Evolutionary conservation across 2,888 invertebrate species (phyloP).

Genomic region (Stomorhina lunata): DNA sequence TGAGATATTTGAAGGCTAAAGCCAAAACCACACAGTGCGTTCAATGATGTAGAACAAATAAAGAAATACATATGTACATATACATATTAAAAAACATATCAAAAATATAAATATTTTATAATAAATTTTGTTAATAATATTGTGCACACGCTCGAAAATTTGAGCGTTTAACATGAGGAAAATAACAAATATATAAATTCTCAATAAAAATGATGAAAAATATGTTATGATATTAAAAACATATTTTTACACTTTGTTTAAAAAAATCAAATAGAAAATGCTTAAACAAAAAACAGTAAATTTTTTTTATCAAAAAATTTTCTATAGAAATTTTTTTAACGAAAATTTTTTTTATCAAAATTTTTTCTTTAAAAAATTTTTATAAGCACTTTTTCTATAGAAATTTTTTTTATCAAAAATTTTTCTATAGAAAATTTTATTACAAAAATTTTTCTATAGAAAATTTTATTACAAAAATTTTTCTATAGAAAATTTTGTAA

Average conservation of each 20-base stretch:
- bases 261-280: not conserved
- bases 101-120: conserved; percentile 11
- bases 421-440: too few species aligned
- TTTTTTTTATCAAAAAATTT: too few species aligned
- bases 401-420: too few species aligned
- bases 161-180: not conserved
- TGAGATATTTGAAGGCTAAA: conserved; percentile 24
- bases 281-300: too few species aligned
- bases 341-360: too few species aligned
- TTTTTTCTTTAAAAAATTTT: too few species aligned
- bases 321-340: too few species aligned
- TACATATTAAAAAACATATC: not conserved
- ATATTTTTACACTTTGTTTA: not conserved
- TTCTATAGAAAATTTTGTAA: too few species aligned
- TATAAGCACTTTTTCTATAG: too few species aligned
- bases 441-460: too few species aligned
- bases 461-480: too few species aligned
- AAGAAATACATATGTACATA: not conserved
- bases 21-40: conserved; percentile 12
- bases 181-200: not conserved
- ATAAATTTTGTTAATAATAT: conserved; percentile 29
- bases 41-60: conserved; percentile 31
- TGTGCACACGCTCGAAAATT: conserved; percentile 30
- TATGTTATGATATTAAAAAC: not conserved
- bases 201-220: not conserved